Base-by-base conservation (phyloP, 2,797 vertebrate species). In the Ataeniobius toweri region DNA sequence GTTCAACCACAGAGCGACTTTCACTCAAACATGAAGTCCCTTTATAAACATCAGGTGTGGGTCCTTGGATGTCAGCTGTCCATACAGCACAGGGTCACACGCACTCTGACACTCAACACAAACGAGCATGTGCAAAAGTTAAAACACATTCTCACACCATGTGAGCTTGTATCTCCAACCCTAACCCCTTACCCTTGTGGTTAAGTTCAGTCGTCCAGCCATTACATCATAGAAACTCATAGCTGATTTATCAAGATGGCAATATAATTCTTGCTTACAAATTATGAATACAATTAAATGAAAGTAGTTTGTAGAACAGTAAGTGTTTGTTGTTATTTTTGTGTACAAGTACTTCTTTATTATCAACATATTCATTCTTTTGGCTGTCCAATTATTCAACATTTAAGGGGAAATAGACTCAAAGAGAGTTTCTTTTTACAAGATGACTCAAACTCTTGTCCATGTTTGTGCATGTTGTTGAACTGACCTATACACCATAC, bases 51-150 rank as follows among this genome's bases (percentile, higher is more conserved):
- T 78, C 5, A 5, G 18, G 59, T 59, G 18, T 4, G 22, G 14
- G 75, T 76, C 82, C 83, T 85, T 83, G 78, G 10, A 28, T 6
- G 20, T 88, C 90, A 92, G 88, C 90, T 90, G 90, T 86, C 86
- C 76, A 78, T n/a, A 82, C 81, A 20, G 6, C 12, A 59, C 26
- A 70, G 41, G 59, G 24, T 82, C 86, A 55, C 86, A 86, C 12
- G 46, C 39, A 58, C 24, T 50, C 31, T 31, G 51, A 56, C 10
- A 48, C 51, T 68, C 61, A 48, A 79, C 14, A 59, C 24, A 74
- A 63, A 67, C 16, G n/a, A 76, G 46, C 81, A 83, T 51, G 5
- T 79, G 74, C 28, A 41, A 74, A 53, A 59, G 31, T 14, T 41
- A 6, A 26, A 28, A 20, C 3, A 22, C 31, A 14, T 72, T 90